Conservation (phyloP, 2,797 vertebrate genomes). For the Vespertilio murinus region DNA sequence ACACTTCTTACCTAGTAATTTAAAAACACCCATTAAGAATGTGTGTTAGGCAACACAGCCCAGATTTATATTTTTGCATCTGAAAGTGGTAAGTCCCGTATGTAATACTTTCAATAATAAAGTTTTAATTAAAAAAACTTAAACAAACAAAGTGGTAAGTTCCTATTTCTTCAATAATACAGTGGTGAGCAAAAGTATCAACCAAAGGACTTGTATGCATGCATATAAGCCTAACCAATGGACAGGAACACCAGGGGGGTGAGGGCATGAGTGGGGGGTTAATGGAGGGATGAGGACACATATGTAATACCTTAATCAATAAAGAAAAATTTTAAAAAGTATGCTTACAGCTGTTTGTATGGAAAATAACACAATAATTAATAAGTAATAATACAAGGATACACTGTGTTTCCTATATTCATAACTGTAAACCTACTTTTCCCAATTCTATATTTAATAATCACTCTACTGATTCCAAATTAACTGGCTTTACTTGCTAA, state of each 20-base stretch:
- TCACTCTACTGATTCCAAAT: not conserved
- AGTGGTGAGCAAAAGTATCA: not conserved
- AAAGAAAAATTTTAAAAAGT: not conserved
- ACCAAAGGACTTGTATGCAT: no score
- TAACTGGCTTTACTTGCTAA: not conserved
- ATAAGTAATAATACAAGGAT: not conserved
- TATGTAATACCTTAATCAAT: no score
- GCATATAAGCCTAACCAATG: no score
- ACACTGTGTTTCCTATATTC: not conserved
- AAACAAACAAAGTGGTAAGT: not conserved
- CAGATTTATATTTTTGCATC: not conserved
- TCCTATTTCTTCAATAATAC: not conserved
- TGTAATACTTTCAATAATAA: no score
- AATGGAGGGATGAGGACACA: no score
- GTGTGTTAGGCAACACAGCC: not conserved
- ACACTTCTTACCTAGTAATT: not conserved
- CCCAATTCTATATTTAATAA: not conserved
- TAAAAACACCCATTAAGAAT: not conserved
- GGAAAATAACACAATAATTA: not conserved
- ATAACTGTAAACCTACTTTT: not conserved
- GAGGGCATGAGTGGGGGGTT: no score
- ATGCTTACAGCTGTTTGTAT: not conserved
- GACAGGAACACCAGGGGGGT: no score
- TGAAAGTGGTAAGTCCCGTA: not conserved
- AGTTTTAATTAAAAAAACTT: no score